phyloP scores from a whole-genome alignment of 23 tunicate species.

The Ascidia mentula region DNA sequence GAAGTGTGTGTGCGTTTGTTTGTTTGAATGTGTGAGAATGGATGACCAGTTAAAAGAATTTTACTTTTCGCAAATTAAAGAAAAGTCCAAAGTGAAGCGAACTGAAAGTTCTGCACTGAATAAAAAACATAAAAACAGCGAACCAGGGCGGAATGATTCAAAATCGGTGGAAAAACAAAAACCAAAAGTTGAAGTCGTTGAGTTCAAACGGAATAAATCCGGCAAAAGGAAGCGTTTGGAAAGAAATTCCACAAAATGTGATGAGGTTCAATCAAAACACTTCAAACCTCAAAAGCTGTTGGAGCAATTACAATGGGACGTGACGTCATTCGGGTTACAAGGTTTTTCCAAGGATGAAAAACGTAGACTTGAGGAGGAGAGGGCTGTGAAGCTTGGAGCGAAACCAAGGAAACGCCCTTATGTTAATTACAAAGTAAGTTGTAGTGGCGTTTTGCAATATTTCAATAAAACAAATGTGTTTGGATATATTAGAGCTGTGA shows the following conservation, averaged over 20 bases:
- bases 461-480: too few relatives aligned
- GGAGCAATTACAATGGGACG: slow-evolving; percentile 57
- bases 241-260: neutral
- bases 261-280: neutral
- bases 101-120: too few relatives aligned
- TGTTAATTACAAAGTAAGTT: slow-evolving; percentile 61
- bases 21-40: too few relatives aligned
- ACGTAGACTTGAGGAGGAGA: slow-evolving; percentile 52
- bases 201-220: slow-evolving; percentile 19
- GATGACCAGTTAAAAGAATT: neutral
- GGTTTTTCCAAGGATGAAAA: slow-evolving; percentile 66
- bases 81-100: neutral
- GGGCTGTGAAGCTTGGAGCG: slow-evolving; percentile 73
- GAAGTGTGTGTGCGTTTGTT: too few relatives aligned
- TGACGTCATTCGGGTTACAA: slow-evolving; percentile 55
- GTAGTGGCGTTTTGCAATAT: too few relatives aligned
- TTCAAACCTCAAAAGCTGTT: slow-evolving; percentile 50
- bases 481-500: too few relatives aligned
- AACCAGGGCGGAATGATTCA: too few relatives aligned
- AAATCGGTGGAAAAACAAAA: too few relatives aligned
- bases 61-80: neutral
- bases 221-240: neutral
- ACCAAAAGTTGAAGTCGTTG: slow-evolving; percentile 42
- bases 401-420: slow-evolving; percentile 57
- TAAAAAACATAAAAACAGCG: too few relatives aligned